Conservation (phyloP, 2,888 invertebrate species). For the Cosmopolites sordidus region DNA sequence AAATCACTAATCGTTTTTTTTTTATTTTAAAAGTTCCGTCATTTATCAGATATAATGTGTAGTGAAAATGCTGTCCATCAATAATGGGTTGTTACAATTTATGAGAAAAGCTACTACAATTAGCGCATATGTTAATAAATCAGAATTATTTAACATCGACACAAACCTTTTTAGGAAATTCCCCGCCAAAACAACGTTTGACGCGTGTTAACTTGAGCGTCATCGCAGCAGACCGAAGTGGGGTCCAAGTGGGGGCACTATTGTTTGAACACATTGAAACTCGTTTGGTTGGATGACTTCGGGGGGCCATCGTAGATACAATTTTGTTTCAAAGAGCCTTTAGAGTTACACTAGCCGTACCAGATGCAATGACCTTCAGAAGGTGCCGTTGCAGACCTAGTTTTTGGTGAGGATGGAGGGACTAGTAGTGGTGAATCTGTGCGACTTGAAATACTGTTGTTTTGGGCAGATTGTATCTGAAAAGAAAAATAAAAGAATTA, state of each 20-base stretch:
- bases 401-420: background rate
- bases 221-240: slow-evolving; percentile 62
- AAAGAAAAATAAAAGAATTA: too few species aligned
- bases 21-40: too few species aligned
- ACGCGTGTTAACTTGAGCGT: slow-evolving; percentile 57
- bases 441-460: slow-evolving; percentile 31
- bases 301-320: slow-evolving; percentile 60
- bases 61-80: too few species aligned
- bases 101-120: too few species aligned
- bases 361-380: slow-evolving; percentile 59
- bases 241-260: slow-evolving; percentile 60
- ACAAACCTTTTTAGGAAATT: slow-evolving; percentile 55
- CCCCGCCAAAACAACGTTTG: slow-evolving; percentile 58
- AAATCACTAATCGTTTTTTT: too few species aligned
- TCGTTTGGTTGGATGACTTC: slow-evolving; percentile 49
- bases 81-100: too few species aligned
- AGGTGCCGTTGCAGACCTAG: background rate
- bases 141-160: too few species aligned
- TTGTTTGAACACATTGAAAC: slow-evolving; percentile 54
- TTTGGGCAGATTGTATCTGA: slow-evolving; percentile 30
- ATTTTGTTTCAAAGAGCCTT: slow-evolving; percentile 49
- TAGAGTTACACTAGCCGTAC: slow-evolving; percentile 64
- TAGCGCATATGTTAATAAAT: too few species aligned
- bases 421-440: slow-evolving; percentile 15
- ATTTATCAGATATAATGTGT: too few species aligned